A percentile compares a stretch with the other conserved stretches of the same genome.
Evolutionary conservation across 2,888 invertebrate species (phyloP).

Genomic region (Pammene fasciana): DNA sequence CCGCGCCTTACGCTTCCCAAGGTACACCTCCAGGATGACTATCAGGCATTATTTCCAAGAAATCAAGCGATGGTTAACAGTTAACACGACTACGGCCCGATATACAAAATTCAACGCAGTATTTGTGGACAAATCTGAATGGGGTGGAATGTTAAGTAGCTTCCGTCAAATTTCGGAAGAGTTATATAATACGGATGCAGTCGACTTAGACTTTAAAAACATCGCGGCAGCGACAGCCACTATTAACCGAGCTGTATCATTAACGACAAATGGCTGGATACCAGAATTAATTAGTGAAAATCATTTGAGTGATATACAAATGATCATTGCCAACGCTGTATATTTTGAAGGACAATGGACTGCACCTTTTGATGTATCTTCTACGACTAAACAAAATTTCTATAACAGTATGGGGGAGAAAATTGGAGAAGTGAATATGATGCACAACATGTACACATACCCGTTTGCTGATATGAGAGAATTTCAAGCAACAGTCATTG

Average conservation of each 20-base stretch:
- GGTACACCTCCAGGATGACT: conserved; percentile 35
- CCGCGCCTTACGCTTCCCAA: conserved; percentile 56
- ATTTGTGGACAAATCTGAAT: conserved; percentile 57
- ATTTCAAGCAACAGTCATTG: conserved; percentile 85
- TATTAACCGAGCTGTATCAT: conserved; percentile 61
- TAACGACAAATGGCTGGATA: conserved; percentile 66
- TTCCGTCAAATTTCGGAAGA: conserved; percentile 53
- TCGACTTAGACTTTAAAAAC: conserved; percentile 59
- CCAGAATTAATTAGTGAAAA: conserved; percentile 60
- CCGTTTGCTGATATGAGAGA: conserved; percentile 82
- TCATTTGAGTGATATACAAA: conserved; percentile 75
- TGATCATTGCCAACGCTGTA: conserved; percentile 86
- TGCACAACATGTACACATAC: conserved; percentile 85
- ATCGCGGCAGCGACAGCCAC: conserved; percentile 50
- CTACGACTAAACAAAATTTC: conserved; percentile 81
- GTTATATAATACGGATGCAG: conserved; percentile 60
- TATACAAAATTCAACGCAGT: conserved; percentile 68
- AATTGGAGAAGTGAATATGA: conserved; percentile 87
- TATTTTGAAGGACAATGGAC: conserved; percentile 89
- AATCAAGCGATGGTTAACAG: conserved; percentile 62
- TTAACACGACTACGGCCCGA: conserved; percentile 64
- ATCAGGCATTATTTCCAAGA: conserved; percentile 53
- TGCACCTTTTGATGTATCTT: conserved; percentile 83
- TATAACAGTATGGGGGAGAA: conserved; percentile 79
- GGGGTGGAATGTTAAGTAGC: conserved; percentile 48